Evolutionary conservation across 2,888 invertebrate genomes (phyloP).

Genomic region (Dioctria linearis): DNA sequence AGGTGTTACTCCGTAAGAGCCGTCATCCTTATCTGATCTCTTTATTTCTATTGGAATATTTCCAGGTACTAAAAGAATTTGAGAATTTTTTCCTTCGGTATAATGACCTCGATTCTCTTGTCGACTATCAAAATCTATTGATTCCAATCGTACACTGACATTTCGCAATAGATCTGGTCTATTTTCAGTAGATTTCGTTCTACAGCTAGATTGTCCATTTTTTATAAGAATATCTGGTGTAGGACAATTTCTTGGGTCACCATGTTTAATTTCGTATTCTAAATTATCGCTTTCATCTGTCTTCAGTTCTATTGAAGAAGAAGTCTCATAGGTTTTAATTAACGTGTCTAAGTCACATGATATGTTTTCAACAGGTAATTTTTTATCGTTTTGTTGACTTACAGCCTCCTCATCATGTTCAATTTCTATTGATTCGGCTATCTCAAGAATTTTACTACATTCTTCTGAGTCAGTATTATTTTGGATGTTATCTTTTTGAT

Average conservation of each 20-base stretch:
- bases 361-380: slow-evolving; percentile 49
- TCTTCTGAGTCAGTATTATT: slow-evolving; percentile 5
- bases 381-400: slow-evolving; percentile 1
- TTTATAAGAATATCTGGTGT: slow-evolving; percentile 67
- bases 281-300: not conserved
- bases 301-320: slow-evolving; percentile 37
- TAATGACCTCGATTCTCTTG: not conserved
- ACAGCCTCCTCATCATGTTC: slow-evolving; percentile 30
- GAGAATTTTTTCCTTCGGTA: slow-evolving; percentile 17
- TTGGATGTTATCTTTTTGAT: slow-evolving; percentile 1
- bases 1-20: slow-evolving; percentile 64
- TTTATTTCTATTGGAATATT: slow-evolving; percentile 53
- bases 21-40: slow-evolving; percentile 61
- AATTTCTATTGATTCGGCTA: not conserved
- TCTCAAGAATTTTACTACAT: slow-evolving; percentile 15
- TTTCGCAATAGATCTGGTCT: slow-evolving; percentile 66
- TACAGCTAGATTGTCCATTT: slow-evolving; percentile 60
- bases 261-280: slow-evolving; percentile 12
- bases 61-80: slow-evolving; percentile 52
- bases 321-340: slow-evolving; percentile 58
- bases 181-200: slow-evolving; percentile 60
- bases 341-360: slow-evolving; percentile 61
- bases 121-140: not conserved
- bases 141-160: slow-evolving; percentile 62
- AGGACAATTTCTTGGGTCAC: slow-evolving; percentile 59